Conservation (phyloP, 2,113 vertebrate genomes). For the Dissostichus mawsoni region DNA sequence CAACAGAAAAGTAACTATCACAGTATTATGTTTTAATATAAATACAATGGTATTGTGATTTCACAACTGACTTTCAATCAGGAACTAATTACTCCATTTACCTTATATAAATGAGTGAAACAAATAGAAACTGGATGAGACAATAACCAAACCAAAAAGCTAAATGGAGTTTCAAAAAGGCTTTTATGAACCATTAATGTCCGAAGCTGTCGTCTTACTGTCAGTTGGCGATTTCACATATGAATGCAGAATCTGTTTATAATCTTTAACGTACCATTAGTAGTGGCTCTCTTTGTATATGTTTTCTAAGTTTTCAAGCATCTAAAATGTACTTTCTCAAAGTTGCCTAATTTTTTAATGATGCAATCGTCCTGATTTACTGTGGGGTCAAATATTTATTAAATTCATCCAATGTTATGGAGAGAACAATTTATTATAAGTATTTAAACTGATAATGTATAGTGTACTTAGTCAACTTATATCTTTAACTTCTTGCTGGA, state of each 20-base stretch:
- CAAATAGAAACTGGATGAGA: background rate
- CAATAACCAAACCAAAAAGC: constrained; percentile 1
- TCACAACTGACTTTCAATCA: background rate
- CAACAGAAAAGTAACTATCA: background rate
- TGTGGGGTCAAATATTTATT: background rate
- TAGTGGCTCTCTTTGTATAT: background rate
- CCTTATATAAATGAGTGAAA: background rate
- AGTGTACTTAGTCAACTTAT: background rate
- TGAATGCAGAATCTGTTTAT: no score
- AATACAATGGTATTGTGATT: background rate
- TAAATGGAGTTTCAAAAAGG: background rate
- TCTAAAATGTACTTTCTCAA: background rate
- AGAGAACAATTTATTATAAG: background rate
- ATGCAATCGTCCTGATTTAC: background rate
- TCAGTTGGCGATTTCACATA: no score
- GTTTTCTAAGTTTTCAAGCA: no score
- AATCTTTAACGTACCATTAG: background rate
- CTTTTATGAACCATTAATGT: background rate
- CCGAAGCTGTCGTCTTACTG: no score
- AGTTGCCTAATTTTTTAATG: background rate
- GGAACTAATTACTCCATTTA: background rate
- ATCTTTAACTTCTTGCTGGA: no score
- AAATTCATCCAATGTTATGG: background rate
- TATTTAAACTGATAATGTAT: background rate
- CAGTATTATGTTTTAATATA: background rate